Percentiles rank a stretch among this genome's conserved stretches.
Conservation (phyloP, 1,140 invertebrate species). For the Spodoptera frugiperda region DNA sequence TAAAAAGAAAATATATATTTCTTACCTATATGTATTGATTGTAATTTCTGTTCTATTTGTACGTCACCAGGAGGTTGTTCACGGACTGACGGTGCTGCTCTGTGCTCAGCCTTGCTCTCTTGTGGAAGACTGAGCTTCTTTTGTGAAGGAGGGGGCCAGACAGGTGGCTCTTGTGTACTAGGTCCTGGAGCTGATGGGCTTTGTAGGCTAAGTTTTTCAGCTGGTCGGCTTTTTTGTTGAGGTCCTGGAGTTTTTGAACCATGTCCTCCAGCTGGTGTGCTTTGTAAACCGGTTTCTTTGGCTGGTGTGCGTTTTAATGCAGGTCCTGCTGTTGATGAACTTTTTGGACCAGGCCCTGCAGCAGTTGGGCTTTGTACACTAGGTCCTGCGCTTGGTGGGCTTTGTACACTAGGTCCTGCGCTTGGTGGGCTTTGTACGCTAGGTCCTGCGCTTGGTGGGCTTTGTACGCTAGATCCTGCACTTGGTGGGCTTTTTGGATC, state of each 20-base stretch:
- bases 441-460: no score
- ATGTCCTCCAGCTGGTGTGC: no score
- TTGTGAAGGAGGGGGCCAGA: constrained; percentile 62
- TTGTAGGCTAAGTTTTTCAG: constrained; percentile 64
- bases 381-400: background rate
- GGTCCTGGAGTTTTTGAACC: constrained; percentile 10
- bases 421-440: no score
- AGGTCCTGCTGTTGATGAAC: no score
- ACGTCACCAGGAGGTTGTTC: constrained; percentile 79
- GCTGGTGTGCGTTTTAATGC: no score
- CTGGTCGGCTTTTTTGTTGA: constrained; percentile 55
- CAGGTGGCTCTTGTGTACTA: constrained; percentile 64
- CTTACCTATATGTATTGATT: constrained; percentile 67
- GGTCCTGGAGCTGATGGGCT: constrained; percentile 75
- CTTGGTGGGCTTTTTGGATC: no score
- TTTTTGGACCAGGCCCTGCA: no score
- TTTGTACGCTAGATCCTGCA: no score
- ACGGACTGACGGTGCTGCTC: constrained; percentile 60
- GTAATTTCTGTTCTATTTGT: constrained; percentile 74
- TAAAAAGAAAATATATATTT: no score
- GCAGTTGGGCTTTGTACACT: no score
- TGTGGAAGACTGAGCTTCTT: constrained; percentile 6
- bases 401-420: background rate
- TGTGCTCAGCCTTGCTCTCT: constrained; percentile 70
- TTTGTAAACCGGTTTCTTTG: no score